Percentiles rank a stretch among this genome's conserved stretches.
phyloP scores from a whole-genome alignment of 2,113 vertebrate genomes.

The Notarius lentiginosus region DNA sequence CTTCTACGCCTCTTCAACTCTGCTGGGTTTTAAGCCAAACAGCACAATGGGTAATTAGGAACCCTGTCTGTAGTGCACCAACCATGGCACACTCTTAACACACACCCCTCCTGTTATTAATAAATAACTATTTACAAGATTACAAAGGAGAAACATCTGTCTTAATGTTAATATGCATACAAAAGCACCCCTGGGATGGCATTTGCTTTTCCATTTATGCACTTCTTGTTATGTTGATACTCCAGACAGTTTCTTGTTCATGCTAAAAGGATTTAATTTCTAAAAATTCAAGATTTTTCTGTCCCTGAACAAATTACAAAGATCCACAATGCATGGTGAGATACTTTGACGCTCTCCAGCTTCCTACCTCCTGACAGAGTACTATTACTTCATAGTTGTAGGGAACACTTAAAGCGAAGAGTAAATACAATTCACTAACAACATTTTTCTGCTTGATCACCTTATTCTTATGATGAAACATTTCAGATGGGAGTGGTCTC shows the following conservation, averaged over 20 bases:
- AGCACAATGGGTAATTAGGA: background rate
- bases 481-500: background rate
- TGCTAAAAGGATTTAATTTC: background rate
- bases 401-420: background rate
- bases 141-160: conserved; percentile 6
- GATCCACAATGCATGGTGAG: background rate
- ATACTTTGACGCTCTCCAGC: background rate
- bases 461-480: background rate
- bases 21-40: background rate
- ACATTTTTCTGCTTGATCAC: background rate
- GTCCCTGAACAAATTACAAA: background rate
- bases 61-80: background rate
- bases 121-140: background rate
- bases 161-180: background rate
- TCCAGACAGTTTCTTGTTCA: background rate
- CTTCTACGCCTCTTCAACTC: background rate
- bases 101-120: background rate
- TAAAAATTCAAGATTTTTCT: background rate
- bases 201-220: background rate
- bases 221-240: background rate
- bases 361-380: background rate
- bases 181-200: background rate
- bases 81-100: background rate
- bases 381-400: background rate
- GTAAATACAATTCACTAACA: background rate